Percentiles rank a stretch among this genome's conserved stretches.
Evolutionary conservation across 2,797 vertebrate genomes (phyloP).

Genomic region (Acanthornis magna): DNA sequence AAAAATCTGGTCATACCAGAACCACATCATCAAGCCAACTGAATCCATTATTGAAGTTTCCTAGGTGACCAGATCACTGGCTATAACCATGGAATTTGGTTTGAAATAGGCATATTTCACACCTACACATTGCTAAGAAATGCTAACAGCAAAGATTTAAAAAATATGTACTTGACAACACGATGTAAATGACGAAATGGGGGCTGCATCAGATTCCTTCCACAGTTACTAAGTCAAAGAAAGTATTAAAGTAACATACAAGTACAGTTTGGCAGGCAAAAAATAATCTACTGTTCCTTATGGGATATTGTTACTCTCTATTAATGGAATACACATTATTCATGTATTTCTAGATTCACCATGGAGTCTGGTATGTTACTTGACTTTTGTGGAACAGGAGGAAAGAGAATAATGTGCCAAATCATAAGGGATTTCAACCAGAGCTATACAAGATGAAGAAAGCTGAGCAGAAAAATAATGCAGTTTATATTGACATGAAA

Average conservation of each 20-base stretch:
- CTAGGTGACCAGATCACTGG: slow-evolving; percentile 11
- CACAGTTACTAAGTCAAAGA: slow-evolving; percentile 4
- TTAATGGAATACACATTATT: neutral
- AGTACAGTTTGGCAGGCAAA: neutral
- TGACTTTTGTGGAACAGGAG: neutral
- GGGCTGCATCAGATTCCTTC: slow-evolving; percentile 6
- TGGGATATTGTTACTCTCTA: neutral
- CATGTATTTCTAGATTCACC: neutral
- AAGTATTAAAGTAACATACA: slow-evolving; percentile 9
- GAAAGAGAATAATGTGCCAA: neutral
- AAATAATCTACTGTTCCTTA: neutral
- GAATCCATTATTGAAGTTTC: neutral
- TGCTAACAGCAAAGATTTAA: slow-evolving; percentile 5
- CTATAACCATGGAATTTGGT: neutral
- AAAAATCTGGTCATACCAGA: slow-evolving; percentile 25
- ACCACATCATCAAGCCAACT: neutral
- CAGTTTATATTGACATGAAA: neutral
- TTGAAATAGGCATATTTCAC: slow-evolving; percentile 14
- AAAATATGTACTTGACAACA: neutral
- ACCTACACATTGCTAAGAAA: slow-evolving; percentile 25
- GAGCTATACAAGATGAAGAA: neutral
- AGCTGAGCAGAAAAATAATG: neutral
- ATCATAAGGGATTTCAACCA: neutral
- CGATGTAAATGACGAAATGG: neutral
- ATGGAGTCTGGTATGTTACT: neutral